Conservation (phyloP, 2,797 vertebrate species). For the Moxostoma hubbsi region DNA sequence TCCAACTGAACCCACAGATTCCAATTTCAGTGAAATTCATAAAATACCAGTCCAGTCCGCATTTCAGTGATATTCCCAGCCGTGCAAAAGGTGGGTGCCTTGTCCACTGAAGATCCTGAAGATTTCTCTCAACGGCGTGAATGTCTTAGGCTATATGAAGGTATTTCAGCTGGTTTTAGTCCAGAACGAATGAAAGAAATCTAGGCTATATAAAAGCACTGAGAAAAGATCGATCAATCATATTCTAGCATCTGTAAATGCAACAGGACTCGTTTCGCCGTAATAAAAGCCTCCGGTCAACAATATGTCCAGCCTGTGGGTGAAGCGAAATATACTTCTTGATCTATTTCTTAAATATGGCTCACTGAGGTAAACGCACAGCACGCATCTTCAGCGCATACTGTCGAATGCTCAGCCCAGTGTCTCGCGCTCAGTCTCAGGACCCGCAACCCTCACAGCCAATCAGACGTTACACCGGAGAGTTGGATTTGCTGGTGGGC, state of each 20-base stretch:
- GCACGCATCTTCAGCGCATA: slow-evolving; percentile 84
- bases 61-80: slow-evolving; percentile 72
- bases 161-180: slow-evolving; percentile 59
- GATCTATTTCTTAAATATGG: slow-evolving; percentile 68
- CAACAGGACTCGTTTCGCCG: slow-evolving; percentile 63
- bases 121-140: slow-evolving; percentile 69
- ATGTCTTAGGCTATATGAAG: slow-evolving; percentile 31
- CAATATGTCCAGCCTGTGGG: slow-evolving; percentile 66
- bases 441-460: slow-evolving; percentile 85
- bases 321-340: slow-evolving; percentile 66
- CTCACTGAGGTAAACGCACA: slow-evolving; percentile 75
- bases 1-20: slow-evolving; percentile 58
- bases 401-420: slow-evolving; percentile 82
- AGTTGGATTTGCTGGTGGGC: slow-evolving; percentile 79
- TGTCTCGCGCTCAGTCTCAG: slow-evolving; percentile 78
- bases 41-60: slow-evolving; percentile 66
- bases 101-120: slow-evolving; percentile 64
- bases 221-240: slow-evolving; percentile 6
- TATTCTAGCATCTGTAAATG: slow-evolving; percentile 50
- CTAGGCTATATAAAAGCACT: slow-evolving; percentile 35
- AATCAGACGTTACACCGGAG: slow-evolving; percentile 82
- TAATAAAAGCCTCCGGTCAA: slow-evolving; percentile 54
- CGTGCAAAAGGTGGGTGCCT: slow-evolving; percentile 62
- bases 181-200: slow-evolving; percentile 63
- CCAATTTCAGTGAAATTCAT: slow-evolving; percentile 60